Base-by-base conservation (phyloP, 2,888 invertebrate species). In the Exocentrus adspersus region DNA sequence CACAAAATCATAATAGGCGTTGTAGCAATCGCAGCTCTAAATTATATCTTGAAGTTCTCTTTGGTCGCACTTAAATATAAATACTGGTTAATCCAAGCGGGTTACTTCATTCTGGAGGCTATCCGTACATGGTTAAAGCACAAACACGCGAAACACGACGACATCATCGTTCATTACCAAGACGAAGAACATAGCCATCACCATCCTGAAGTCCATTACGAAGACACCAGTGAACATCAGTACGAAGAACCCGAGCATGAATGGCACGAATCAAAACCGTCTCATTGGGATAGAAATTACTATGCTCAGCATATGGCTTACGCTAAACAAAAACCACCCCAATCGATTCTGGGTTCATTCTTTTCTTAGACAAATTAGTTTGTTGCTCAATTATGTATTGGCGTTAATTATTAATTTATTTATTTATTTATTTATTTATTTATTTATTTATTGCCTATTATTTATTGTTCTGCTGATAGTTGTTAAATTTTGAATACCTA, bases 21-120 rank as follows among this genome's bases (percentile, higher is more conserved):
- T 17, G 77, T 92, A 10, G 90, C 88, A 2, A 87, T 89, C 17
- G 85, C 92, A 1, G 77, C 92, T 1, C 90, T 91, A 75, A 88
- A 89, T 2, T 92, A 92, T 80, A 85, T 92, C 16, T 82, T 92
- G 30, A 92, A 92, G 77, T 84, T 92, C 2, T 82, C 92, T 10
- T 89, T 91, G 0, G 89, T 90, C 4, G 91, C 91, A 78, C 80
- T 93, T 62, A 84, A 92, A 85, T 82, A 92, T 5, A 92, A 92
- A 81, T 92, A 92, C 86, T 89, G 92, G 84, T 84, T 89, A 28
- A 87, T 93, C 53, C 91, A 91, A 0, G 77, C 90, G 0, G 81
- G 89, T 20, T 90, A 90, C 1, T 82, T 93, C 52, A 81, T 88
- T 2, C 86, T 92, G 74, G 92, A 91, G 81, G 83, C 89, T 42